These are phyloP conservation scores for Halichoerus grypus DNA, from an alignment of 2,113 vertebrate genomes.

Conservation along the genomic window DNA sequence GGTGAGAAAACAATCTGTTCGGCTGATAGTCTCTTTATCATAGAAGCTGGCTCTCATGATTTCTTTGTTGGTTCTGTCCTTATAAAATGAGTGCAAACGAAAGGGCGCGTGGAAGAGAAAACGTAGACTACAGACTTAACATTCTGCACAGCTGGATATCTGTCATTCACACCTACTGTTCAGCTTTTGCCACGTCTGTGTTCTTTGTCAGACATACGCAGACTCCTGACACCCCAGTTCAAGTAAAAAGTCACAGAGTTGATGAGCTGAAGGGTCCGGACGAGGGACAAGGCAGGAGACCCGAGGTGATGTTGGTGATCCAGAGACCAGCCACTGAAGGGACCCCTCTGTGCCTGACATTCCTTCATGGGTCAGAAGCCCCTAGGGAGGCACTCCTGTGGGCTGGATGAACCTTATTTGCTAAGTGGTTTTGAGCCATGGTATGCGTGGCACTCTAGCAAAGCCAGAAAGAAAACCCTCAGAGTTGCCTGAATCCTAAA, in stretches of 20 bases:
- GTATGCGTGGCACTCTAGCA: not conserved
- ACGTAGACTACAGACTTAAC: not conserved
- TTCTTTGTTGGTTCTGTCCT: not conserved
- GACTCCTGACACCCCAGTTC: not conserved
- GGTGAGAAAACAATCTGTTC: not conserved
- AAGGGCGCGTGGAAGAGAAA: not conserved
- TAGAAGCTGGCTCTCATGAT: not conserved
- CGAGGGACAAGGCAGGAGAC: not conserved
- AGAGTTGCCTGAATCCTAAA: not conserved
- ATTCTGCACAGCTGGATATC: not conserved
- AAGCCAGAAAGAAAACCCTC: conserved; percentile 25
- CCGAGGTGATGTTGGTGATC: not conserved
- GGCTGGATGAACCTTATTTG: not conserved
- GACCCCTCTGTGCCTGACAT: not conserved
- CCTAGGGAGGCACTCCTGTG: not conserved
- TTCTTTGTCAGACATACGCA: not conserved
- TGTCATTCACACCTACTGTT: not conserved
- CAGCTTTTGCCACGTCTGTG: not conserved
- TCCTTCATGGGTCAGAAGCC: not conserved
- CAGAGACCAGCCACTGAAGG: not conserved
- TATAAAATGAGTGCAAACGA: not conserved
- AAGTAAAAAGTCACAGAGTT: not conserved
- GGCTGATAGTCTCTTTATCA: not conserved
- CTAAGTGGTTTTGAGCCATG: not conserved
- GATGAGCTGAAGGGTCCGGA: not conserved